Evolutionary conservation across 2,113 vertebrate genomes (phyloP), one percentile per base, ranked within the genome.

Genomic region (Corythoichthys intestinalis): DNA sequence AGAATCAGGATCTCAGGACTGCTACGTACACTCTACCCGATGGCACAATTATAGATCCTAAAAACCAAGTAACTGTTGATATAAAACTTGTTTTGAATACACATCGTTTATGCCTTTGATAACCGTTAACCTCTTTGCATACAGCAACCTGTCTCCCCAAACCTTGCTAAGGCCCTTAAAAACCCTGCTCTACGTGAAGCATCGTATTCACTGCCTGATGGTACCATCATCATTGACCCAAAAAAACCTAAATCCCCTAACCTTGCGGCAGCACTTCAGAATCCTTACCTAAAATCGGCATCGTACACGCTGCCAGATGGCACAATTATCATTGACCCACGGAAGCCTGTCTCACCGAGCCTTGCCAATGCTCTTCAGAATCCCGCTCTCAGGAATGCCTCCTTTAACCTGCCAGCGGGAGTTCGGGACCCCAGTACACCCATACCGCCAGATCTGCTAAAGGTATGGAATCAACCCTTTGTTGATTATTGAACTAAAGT

Each of bases 241-340:
- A 83, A 46, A 12, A 76, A 82, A 68, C 54, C 37, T 0, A 85
- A 85, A 66, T 80, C 87, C 1, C 90, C 90, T 0, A 89, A 81
- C 56, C 87, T 92, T 17, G 9, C 72, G 63, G 85, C 86, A 72
- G 91, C 91, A 44, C 85, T 92, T 60, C 79, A 80, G 65, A 93
- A 92, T 67, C 86, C 86, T 67, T 89, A 90, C 71, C 64, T 93
- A 10, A 91, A 80, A 66, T 77, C 72, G 59, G 87, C 88, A 6
- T 90, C 92, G 6, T 94, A 90, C 76, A 90, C 89, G 3, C 70
- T 92, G 9, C 84, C 92, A 1, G 90, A 92, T 72, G 90, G 91
- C 34, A 88, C 90, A 7, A 85, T 92, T 50, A 85, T 92, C 41
- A 89, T 87, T n/a, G 85, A 89, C 79, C 85, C 83, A 46, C 76